phyloP scores from a whole-genome alignment of 1,140 invertebrate genomes.

The Aphelenchoides besseyi region DNA sequence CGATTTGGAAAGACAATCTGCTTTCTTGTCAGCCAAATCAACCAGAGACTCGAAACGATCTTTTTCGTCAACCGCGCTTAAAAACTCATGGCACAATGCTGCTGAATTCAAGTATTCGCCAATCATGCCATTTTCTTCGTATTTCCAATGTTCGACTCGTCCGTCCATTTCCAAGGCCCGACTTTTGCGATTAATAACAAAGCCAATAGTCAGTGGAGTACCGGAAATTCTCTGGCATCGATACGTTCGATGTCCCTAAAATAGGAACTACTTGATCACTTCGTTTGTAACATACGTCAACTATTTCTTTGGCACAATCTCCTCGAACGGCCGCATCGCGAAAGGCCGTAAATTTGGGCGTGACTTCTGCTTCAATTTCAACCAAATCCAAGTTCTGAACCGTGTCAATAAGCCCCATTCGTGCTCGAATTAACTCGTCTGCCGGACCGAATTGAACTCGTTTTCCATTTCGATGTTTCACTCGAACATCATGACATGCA shows the following conservation, averaged over 20 bases:
- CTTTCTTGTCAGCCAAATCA: slow-evolving; percentile 25
- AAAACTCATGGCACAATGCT: slow-evolving; percentile 17
- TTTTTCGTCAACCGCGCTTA: slow-evolving; percentile 8
- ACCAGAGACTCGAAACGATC: slow-evolving; percentile 20
- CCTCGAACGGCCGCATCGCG: slow-evolving; percentile 39
- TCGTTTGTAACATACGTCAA: too few relatives aligned
- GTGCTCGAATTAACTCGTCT: slow-evolving; percentile 52
- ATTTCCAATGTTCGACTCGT: background rate
- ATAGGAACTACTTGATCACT: slow-evolving; percentile 8
- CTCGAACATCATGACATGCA: slow-evolving; percentile 52
- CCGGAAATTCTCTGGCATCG: slow-evolving; percentile 26
- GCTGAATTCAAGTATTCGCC: slow-evolving; percentile 14
- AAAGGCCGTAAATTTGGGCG: slow-evolving; percentile 39
- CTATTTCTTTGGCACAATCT: slow-evolving; percentile 42
- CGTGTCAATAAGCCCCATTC: slow-evolving; percentile 56
- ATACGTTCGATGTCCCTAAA: slow-evolving; percentile 31
- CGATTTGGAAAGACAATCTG: slow-evolving; percentile 18
- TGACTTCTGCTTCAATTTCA: slow-evolving; percentile 46
- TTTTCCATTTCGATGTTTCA: slow-evolving; percentile 43
- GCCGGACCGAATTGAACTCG: slow-evolving; percentile 53
- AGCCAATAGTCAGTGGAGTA: slow-evolving; percentile 45
- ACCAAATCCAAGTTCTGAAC: slow-evolving; percentile 56
- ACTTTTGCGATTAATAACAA: slow-evolving; percentile 30
- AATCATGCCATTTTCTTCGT: slow-evolving; percentile 21
- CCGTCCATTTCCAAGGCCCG: background rate